Conservation (phyloP, 2,113 vertebrate genomes). For the Gallinago media region DNA sequence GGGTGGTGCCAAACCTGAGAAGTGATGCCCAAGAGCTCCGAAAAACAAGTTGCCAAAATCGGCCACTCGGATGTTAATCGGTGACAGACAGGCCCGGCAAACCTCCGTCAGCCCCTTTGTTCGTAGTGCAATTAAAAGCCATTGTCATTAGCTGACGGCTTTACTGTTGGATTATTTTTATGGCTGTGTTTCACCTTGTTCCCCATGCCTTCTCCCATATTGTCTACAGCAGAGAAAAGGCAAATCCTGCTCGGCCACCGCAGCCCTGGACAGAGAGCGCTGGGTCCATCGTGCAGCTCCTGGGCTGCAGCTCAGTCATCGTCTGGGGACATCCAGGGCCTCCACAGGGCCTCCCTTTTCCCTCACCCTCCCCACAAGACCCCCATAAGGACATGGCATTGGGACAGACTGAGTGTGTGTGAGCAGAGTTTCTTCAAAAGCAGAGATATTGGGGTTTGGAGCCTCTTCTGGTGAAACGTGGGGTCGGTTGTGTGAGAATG, state of each 20-base stretch:
- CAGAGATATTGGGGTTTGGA: neutral
- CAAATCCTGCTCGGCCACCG: neutral
- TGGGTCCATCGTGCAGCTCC: neutral
- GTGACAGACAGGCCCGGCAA: neutral
- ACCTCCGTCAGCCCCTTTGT: neutral
- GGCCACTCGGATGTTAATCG: rapidly evolving
- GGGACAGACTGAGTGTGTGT: rapidly evolving
- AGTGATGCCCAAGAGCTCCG: neutral
- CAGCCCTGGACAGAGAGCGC: rapidly evolving
- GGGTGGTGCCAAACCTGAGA: neutral
- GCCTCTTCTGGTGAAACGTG: rapidly evolving
- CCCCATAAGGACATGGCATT: rapidly evolving
- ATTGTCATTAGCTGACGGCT: neutral
- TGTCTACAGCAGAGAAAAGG: neutral
- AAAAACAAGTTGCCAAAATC: neutral
- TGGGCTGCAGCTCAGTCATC: neutral
- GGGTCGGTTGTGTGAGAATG: neutral
- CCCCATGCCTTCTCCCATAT: neutral
- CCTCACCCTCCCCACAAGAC: neutral
- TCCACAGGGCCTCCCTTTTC: neutral
- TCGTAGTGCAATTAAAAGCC: neutral
- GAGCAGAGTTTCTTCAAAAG: neutral
- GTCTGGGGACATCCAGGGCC: neutral
- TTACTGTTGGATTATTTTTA: neutral
- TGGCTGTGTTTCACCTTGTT: rapidly evolving